Base-by-base conservation (phyloP, 2,888 invertebrate species). In the Chalcis sispes region DNA sequence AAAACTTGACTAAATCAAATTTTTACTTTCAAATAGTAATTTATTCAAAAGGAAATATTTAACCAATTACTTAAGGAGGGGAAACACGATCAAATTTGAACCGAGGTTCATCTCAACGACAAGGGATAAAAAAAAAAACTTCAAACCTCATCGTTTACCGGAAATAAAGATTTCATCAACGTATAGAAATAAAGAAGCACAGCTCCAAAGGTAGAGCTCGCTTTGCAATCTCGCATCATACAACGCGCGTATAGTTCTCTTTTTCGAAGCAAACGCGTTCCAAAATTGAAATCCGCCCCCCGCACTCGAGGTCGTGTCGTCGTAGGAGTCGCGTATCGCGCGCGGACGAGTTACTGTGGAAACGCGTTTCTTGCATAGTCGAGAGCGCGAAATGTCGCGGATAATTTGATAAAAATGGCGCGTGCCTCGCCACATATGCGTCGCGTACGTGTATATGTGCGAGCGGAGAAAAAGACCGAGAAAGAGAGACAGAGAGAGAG, bases 361-460 rank as follows among this genome's bases (percentile, higher is more conserved):
- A 58, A 56, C 62, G 67, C 29, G 40, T 7, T 15, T 27, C 54
- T 61, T 40, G 25, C 15, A 20, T n/a, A n/a, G n/a, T 59, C 61
- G 29, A 18, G 42, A 7, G 46, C 32, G 52, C 32, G 61, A 72
- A 72, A 72, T 72, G 77, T 72, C 69, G 72, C 65, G 73, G 65
- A 73, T 77, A 70, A 77, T 77, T 77, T 70, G 73, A 77, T 77
- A 65, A 77, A 69, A 76, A 66, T 66, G 54, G 52, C 65, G 64
- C n/a, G 2, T 29, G 25, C 25, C 36, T 32, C 20, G 10, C 62
- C 25, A 15, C 20, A 54, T 20, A 48, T 20, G 52, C 20, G 32
- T 18, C 15, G n/a, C 25, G 23, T 18, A 18, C 48, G 27, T 5
- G 50, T 1, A 29, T 27, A 15, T 48, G 3, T 5, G 48, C n/a